phyloP scores from a whole-genome alignment of 35 echinoderm and acorn worm species.

The Hemicentrotus pulcherrimus region DNA sequence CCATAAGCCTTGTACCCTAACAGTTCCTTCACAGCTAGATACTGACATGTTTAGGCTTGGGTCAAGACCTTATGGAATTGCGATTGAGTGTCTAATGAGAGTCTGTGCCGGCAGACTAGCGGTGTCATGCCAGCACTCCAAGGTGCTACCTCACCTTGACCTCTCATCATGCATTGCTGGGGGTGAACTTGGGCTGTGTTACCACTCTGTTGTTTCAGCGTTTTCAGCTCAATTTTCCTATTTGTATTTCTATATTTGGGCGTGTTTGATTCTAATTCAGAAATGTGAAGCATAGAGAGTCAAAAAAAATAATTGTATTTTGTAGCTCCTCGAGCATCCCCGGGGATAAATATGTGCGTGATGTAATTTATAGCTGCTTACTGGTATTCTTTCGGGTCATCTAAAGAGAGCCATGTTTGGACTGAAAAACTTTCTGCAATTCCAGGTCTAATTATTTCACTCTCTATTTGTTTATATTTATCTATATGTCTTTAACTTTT shows the following conservation, averaged over 20 bases:
- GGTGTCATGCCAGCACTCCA: neutral
- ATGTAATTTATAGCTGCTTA: too few species aligned
- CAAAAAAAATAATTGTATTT: neutral
- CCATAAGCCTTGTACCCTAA: too few species aligned
- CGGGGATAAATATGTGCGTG: too few species aligned
- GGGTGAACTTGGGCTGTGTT: constrained; percentile 15
- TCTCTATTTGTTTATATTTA: neutral
- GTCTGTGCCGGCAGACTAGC: neutral
- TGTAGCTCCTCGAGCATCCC: neutral
- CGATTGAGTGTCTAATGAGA: neutral
- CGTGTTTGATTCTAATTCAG: neutral
- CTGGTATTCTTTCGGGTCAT: neutral
- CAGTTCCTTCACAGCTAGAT: neutral
- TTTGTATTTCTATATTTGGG: neutral
- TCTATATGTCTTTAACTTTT: neutral
- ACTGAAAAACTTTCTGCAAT: neutral
- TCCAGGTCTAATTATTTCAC: neutral
- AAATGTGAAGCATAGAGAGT: neutral
- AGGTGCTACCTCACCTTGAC: neutral
- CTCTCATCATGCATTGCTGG: neutral
- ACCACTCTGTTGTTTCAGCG: neutral
- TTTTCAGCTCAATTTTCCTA: neutral
- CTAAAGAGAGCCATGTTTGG: neutral
- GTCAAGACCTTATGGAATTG: neutral
- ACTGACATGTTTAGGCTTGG: neutral